Evolutionary conservation across 1,140 invertebrate genomes (phyloP), one percentile per base, ranked within the genome.

Genomic region (Ceratina japonica): DNA sequence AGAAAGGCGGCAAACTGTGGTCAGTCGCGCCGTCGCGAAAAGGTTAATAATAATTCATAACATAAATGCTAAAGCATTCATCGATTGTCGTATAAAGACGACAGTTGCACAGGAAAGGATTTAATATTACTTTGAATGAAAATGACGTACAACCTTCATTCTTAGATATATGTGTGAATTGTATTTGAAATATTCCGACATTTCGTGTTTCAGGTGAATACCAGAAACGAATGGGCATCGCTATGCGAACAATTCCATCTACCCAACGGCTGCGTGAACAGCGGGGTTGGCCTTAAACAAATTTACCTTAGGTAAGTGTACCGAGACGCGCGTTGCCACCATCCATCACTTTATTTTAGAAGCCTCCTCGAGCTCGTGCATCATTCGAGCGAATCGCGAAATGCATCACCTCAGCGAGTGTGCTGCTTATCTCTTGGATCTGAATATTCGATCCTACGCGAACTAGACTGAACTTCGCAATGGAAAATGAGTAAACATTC

Each of bases 231-330:
- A 66, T 98, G 97, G 97, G 95, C 96, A 72, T 94, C 95, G 70
- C 94, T 98, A 75, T 94, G 96, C 85, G 94, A 96, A 77, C 94
- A 96, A 73, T 94, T 98, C 90, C 94, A 95, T 79, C 89, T 98
- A 24, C 96, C 97, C 27, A 94, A 94, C 87, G 95, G 95, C 76
- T 98, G 97, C 91, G 95, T 97, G 20, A 98, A 98, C 93, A 96
- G 96, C 71, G 95, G 96, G 68, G 96, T 98, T 59, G 95, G 96
- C 69, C 93, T 98, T 44, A 97, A 98, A 90, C 95, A 97, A 91
- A 96, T 98, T 84, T 98, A 98, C 91, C 94, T 97, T 78, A 95
- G 97, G 94, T 97, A 94, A 94, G 93, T 94, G 27, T 44, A 13
- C n/a, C 44, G n/a, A 31, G 22, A 68, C 54, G 37, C 37, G 31